These are phyloP conservation scores for Lindbergichthys nudifrons DNA, from an alignment of 2,797 vertebrate genomes.

Conservation along the genomic window DNA sequence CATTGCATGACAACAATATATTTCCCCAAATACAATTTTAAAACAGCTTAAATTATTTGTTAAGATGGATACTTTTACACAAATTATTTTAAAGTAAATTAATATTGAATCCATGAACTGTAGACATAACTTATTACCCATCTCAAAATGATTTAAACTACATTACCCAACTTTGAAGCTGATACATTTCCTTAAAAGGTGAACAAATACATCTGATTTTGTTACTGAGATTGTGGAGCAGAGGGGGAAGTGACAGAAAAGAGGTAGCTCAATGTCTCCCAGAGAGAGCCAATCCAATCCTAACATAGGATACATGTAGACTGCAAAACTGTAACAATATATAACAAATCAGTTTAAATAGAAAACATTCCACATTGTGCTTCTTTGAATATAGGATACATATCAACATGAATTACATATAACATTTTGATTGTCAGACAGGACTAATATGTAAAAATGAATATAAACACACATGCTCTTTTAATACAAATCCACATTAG, in stretches of 20 bases:
- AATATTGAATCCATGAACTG: neutral
- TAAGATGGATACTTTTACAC: neutral
- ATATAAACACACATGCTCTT: neutral
- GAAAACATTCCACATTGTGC: neutral
- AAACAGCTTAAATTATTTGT: neutral
- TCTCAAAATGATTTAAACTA: no score
- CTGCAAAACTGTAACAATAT: neutral
- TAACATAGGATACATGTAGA: neutral
- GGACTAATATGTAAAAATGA: neutral
- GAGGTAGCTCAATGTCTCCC: neutral
- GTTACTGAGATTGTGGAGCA: constrained; percentile 1
- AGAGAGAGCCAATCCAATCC: neutral
- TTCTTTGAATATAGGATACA: neutral
- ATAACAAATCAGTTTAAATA: neutral
- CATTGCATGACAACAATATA: neutral
- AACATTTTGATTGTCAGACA: neutral
- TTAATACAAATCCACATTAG: constrained; percentile 2
- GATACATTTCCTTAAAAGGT: neutral
- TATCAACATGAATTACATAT: no score
- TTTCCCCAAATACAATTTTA: neutral
- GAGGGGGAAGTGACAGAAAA: constrained; percentile 8
- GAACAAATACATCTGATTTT: neutral
- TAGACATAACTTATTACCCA: no score
- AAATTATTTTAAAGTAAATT: neutral
- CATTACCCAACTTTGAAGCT: neutral